A percentile compares a stretch with the other conserved stretches of the same genome.
phyloP scores from a whole-genome alignment of 2,113 vertebrate species.

The Atractosteus spatula region DNA sequence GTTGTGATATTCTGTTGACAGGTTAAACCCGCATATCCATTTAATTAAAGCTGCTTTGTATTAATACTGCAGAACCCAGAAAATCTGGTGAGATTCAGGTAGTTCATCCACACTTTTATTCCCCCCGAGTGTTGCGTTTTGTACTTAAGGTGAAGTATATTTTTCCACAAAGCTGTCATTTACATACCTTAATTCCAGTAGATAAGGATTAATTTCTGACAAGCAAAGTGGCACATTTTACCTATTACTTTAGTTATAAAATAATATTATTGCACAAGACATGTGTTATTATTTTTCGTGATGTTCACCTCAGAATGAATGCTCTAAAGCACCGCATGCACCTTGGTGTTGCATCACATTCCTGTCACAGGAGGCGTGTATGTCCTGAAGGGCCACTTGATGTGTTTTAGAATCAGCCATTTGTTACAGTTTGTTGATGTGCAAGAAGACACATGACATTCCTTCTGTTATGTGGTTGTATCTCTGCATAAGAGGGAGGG shows the following conservation, averaged over 20 bases:
- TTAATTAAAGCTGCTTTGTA: slow-evolving; percentile 67
- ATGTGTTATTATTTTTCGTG: neutral
- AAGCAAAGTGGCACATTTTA: slow-evolving; percentile 28
- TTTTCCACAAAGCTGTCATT: slow-evolving; percentile 32
- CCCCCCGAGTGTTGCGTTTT: slow-evolving; percentile 35
- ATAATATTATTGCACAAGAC: neutral
- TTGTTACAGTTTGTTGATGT: too few relatives aligned
- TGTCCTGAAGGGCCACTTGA: too few relatives aligned
- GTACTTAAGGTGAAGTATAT: slow-evolving; percentile 30
- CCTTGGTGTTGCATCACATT: too few relatives aligned
- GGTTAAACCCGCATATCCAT: slow-evolving; percentile 60
- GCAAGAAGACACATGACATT: too few relatives aligned
- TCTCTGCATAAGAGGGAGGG: too few relatives aligned
- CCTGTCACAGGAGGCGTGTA: too few relatives aligned
- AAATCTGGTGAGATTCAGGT: slow-evolving; percentile 50
- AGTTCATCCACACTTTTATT: slow-evolving; percentile 41
- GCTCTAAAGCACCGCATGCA: too few relatives aligned
- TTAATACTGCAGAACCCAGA: slow-evolving; percentile 45
- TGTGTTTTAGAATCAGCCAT: too few relatives aligned
- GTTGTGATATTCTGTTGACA: slow-evolving; percentile 64
- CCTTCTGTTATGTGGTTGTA: too few relatives aligned
- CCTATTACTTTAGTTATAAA: slow-evolving; percentile 18
- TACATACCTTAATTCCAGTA: slow-evolving; percentile 30
- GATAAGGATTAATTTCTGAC: slow-evolving; percentile 21
- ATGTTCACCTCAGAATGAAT: too few relatives aligned